A percentile compares a stretch with the other conserved stretches of the same genome.
phyloP scores from a whole-genome alignment of 1,140 invertebrate genomes.

The Lepeophtheirus salmonis region DNA sequence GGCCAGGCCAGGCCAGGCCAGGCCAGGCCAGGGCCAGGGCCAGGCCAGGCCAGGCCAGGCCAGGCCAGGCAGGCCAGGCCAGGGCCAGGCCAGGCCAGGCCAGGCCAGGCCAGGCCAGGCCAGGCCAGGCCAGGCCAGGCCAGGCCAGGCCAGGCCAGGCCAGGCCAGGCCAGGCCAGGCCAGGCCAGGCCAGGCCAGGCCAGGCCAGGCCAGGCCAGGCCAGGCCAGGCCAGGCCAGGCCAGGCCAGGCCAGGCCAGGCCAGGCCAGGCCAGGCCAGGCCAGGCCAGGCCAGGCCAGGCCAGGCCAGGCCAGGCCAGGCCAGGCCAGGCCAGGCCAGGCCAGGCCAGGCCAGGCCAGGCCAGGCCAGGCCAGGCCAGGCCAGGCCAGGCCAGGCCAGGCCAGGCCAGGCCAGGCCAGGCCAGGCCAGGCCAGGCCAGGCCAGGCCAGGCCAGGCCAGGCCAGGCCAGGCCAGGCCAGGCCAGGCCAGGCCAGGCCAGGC shows the following conservation, averaged over 20 bases:
- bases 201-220: slow-evolving; percentile 23
- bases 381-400: slow-evolving; percentile 23
- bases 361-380: slow-evolving; percentile 23
- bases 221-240: slow-evolving; percentile 23
- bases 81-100: slow-evolving; percentile 22
- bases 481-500: slow-evolving; percentile 23
- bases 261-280: slow-evolving; percentile 23
- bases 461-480: slow-evolving; percentile 22
- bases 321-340: slow-evolving; percentile 23
- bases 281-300: slow-evolving; percentile 21
- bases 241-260: slow-evolving; percentile 23
- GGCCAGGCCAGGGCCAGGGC: slow-evolving; percentile 22
- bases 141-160: slow-evolving; percentile 23
- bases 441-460: slow-evolving; percentile 22
- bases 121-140: slow-evolving; percentile 23
- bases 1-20: slow-evolving; percentile 23
- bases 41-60: slow-evolving; percentile 23
- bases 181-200: slow-evolving; percentile 22
- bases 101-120: slow-evolving; percentile 22
- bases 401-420: slow-evolving; percentile 23
- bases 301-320: slow-evolving; percentile 23
- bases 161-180: slow-evolving; percentile 21
- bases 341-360: slow-evolving; percentile 23
- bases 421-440: slow-evolving; percentile 21
- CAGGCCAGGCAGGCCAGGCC: slow-evolving; percentile 22